These are phyloP conservation scores for Ascaphus truei DNA, from an alignment of 2,113 vertebrate genomes.

Conservation along the genomic window DNA sequence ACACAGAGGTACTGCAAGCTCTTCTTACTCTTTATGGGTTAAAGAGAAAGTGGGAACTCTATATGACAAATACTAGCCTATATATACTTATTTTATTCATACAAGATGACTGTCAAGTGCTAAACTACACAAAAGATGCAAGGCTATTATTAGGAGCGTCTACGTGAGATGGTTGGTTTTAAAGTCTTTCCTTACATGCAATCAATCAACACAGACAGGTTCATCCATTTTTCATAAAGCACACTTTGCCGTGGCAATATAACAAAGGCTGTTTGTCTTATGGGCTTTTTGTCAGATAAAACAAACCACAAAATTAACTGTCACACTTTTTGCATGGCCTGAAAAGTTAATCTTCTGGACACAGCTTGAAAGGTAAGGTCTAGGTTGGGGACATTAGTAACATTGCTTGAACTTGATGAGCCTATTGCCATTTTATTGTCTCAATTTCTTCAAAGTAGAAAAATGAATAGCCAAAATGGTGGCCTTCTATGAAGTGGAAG, in stretches of 20 bases:
- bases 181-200: neutral
- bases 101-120: neutral
- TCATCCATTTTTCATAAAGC: slow-evolving; percentile 27
- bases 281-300: neutral
- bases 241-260: neutral
- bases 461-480: no score
- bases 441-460: no score
- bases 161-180: neutral
- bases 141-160: neutral
- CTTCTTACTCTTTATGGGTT: no score
- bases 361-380: neutral
- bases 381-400: no score
- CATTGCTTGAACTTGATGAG: no score
- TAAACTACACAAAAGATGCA: neutral
- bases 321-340: no score
- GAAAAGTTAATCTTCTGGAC: neutral
- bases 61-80: neutral
- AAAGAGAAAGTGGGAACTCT: neutral
- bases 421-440: no score
- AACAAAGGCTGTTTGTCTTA: slow-evolving; percentile 3
- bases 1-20: no score
- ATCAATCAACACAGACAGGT: slow-evolving; percentile 17
- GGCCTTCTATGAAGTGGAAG: no score
- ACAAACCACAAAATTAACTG: no score
- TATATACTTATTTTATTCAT: neutral